Evolutionary conservation across 2,113 vertebrate genomes (phyloP), one percentile per base, ranked within the genome.

Genomic region (Amphiprion ocellaris): DNA sequence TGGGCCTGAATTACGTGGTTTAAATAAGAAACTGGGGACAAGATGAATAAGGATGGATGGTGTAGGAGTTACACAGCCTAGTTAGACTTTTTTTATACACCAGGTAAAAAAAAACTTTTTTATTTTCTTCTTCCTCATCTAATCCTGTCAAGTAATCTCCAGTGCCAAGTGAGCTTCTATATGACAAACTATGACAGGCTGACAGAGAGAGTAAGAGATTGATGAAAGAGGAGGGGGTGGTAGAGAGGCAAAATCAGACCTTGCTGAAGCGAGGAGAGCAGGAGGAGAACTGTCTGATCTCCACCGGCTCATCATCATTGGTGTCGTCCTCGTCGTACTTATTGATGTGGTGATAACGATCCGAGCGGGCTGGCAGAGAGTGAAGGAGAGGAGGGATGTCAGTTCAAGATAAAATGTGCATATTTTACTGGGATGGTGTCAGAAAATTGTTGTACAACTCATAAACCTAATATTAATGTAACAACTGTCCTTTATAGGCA

Each of bases 261-360:
- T 98, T 98, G 94, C 97, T 98, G 90, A 98, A 98, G 30, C 97
- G 94, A 12, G 97, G 97, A 0, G 97, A 97, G 74, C 97, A 98
- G 80, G 97, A 98, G 8, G 97, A 98, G 89, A 98, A 98, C 92
- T 97, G 97, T 64, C 96, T 94, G 82, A 98, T 98, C 92, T 98
- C 97, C 85, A 98, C 97, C 0, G 97, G 96, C 79, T 98, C 97
- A 11, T 98, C 97, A 41, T 98, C 97, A 0, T 97, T 97, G 1
- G 97, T 97, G 92, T 98, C 97, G 4, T 98, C 97, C 58, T 98
- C 97, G 4, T 98, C 96, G 0, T 98, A 98, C 0, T 96, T 96
- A 83, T 97, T 97, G 86, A 97, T 93, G 59, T 98, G 97, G 64
- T 95, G 96, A 79, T 97, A 98, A 46, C 97, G 96, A 89, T 98